Percentiles rank a stretch among this genome's conserved stretches.
These are phyloP conservation scores for Mesoclemmys tuberculata DNA, from an alignment of 2,113 vertebrate genomes.

Conservation along the genomic window DNA sequence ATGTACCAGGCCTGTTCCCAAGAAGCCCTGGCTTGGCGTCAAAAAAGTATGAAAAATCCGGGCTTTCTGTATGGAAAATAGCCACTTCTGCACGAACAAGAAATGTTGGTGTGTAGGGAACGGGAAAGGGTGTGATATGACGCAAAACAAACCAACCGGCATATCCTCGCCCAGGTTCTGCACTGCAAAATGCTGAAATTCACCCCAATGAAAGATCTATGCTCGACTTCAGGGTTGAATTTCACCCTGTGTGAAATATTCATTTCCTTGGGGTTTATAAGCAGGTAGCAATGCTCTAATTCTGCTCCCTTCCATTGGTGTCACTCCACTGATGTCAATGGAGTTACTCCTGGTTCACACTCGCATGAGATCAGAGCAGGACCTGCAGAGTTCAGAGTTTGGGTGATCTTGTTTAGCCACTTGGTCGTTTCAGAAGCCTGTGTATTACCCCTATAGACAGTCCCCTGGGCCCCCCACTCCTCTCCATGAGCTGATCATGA, in stretches of 20 bases:
- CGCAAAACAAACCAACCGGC: accelerated
- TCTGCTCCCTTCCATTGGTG: not conserved
- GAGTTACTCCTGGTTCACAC: not conserved
- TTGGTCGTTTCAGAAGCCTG: not conserved
- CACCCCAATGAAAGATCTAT: accelerated
- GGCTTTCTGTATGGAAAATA: not conserved
- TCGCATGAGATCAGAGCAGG: not conserved
- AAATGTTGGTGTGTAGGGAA: accelerated
- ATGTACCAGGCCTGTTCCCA: not conserved
- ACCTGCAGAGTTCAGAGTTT: not conserved
- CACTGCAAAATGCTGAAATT: accelerated
- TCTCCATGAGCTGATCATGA: not conserved
- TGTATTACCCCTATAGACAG: not conserved
- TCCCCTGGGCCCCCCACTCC: not conserved
- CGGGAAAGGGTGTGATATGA: not conserved
- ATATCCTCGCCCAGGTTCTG: accelerated
- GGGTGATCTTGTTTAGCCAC: not conserved
- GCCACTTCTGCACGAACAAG: not conserved
- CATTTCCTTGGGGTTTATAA: not conserved
- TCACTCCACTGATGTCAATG: not conserved
- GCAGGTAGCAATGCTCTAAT: not conserved
- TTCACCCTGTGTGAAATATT: not conserved
- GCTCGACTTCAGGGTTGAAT: accelerated
- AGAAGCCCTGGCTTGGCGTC: not conserved
- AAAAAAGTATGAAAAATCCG: not conserved